These are phyloP conservation scores for Lithophane socia DNA, from an alignment of 2,888 invertebrate species.

Conservation along the genomic window DNA sequence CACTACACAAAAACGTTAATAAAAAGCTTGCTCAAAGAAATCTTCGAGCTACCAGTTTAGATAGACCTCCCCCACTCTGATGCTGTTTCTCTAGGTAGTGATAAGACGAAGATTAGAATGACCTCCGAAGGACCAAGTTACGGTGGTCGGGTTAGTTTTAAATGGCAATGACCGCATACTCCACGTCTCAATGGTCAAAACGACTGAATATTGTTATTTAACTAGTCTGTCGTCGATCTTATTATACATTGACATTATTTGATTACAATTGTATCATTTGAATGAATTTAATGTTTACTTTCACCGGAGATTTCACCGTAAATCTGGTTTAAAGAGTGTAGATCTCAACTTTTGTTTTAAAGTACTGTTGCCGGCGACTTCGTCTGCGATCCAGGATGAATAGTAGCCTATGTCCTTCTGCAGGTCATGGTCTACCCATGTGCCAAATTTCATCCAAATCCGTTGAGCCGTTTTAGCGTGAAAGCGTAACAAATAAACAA, in stretches of 20 bases:
- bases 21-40: constrained; percentile 67
- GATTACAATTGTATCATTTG: neutral
- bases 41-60: constrained; percentile 56
- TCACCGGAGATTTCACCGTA: constrained; percentile 10
- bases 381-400: too few species aligned
- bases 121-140: constrained; percentile 65
- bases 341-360: neutral
- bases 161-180: constrained; percentile 83
- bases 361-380: too few species aligned
- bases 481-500: too few species aligned
- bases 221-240: constrained; percentile 47
- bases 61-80: constrained; percentile 56
- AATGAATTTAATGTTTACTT: constrained; percentile 15
- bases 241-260: constrained; percentile 11
- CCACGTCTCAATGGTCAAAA: constrained; percentile 67
- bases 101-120: constrained; percentile 51
- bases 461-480: too few species aligned
- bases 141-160: constrained; percentile 72
- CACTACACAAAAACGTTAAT: constrained; percentile 51
- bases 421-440: too few species aligned
- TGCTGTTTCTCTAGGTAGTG: constrained; percentile 5
- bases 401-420: too few species aligned
- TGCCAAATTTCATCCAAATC: too few species aligned
- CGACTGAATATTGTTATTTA: constrained; percentile 59
- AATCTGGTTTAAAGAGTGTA: neutral